Conservation (phyloP, 2,888 invertebrate species). For the Drosophila paracracens region DNA sequence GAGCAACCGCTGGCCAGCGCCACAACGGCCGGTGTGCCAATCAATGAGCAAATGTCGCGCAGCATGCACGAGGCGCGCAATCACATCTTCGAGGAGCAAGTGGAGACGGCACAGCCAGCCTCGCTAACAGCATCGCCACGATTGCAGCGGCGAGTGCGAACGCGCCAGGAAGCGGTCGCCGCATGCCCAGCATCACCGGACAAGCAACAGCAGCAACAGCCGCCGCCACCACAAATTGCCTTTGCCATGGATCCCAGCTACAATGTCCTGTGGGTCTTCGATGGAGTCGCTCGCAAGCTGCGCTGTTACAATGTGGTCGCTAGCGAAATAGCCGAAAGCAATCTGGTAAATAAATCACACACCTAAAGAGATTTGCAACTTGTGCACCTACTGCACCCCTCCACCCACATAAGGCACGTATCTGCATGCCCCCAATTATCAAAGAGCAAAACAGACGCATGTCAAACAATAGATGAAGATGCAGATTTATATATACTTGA, state of each 20-base stretch:
- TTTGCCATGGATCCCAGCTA: constrained; percentile 93
- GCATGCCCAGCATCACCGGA: constrained; percentile 53
- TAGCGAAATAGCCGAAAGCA: constrained; percentile 87
- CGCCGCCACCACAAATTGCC: constrained; percentile 82
- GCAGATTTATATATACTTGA: background rate
- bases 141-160: constrained; percentile 46
- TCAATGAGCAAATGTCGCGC: constrained; percentile 84
- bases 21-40: constrained; percentile 71
- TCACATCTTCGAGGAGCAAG: constrained; percentile 83
- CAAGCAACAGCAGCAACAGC: constrained; percentile 44
- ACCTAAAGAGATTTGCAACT: background rate
- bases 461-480: too few relatives aligned
- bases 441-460: background rate
- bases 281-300: constrained; percentile 87
- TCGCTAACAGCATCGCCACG: constrained; percentile 44
- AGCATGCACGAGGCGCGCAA: constrained; percentile 85
- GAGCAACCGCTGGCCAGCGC: constrained; percentile 28
- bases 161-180: constrained; percentile 51
- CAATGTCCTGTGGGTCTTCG: constrained; percentile 97
- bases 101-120: constrained; percentile 30
- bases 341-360: constrained; percentile 66
- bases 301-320: constrained; percentile 94
- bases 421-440: background rate
- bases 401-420: background rate
- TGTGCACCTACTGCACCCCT: too few relatives aligned